A percentile compares a stretch with the other conserved stretches of the same genome.
Conservation (phyloP, 2,888 invertebrate genomes). For the Lasioglossum lativentre region DNA sequence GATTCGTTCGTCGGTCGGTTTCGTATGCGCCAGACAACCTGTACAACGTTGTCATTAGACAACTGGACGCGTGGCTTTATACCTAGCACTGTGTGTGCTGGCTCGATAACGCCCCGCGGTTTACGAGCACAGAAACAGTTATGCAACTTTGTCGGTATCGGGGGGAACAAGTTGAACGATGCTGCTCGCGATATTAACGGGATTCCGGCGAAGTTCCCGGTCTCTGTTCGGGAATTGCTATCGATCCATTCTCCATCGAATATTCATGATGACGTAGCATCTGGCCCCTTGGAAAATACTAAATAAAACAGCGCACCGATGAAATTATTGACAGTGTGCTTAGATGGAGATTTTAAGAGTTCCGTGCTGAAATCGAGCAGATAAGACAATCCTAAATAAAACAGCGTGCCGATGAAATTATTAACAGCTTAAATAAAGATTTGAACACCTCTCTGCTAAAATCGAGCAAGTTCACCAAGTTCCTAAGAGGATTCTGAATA, state of each 20-base stretch:
- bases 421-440: background rate
- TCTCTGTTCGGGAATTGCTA: background rate
- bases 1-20: background rate
- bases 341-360: too few species aligned
- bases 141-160: background rate
- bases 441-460: background rate
- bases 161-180: background rate
- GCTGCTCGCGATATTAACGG: background rate
- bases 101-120: background rate
- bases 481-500: background rate
- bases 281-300: background rate
- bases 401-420: background rate
- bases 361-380: too few species aligned
- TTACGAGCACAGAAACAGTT: background rate
- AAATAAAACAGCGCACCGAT: background rate
- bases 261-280: background rate
- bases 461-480: background rate
- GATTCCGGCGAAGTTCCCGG: background rate
- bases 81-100: background rate
- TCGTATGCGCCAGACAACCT: background rate
- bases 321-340: too few species aligned
- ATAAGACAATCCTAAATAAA: background rate
- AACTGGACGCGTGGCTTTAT: background rate
- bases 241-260: background rate
- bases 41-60: background rate